Conservation (phyloP, 2,113 vertebrate genomes). For the Scophthalmus maximus region DNA sequence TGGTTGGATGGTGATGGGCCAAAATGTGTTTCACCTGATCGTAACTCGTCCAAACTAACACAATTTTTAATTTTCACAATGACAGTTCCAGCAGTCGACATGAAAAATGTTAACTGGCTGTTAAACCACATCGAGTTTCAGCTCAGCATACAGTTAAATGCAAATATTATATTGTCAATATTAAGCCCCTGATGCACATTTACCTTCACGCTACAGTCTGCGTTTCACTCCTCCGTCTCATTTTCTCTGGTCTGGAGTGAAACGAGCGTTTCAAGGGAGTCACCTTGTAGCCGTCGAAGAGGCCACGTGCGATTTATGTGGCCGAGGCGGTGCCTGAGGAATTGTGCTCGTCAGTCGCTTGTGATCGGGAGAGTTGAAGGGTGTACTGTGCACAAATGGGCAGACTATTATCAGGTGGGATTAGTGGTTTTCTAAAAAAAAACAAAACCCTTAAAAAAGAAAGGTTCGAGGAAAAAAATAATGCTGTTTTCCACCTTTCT, state of each 20-base stretch:
- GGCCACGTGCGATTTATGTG: not conserved
- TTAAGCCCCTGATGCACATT: not conserved
- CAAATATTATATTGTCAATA: not conserved
- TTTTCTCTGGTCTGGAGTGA: not conserved
- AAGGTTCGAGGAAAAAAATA: conserved; percentile 19
- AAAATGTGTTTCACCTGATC: too few species aligned
- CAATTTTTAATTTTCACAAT: too few species aligned
- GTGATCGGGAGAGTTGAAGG: conserved; percentile 25
- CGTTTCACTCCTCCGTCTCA: too few species aligned
- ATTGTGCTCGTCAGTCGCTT: conserved; percentile 20
- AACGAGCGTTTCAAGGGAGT: not conserved
- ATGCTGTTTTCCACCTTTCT: conserved; percentile 22
- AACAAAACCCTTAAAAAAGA: too few species aligned
- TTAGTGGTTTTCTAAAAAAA: conserved; percentile 44
- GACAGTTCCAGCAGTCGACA: not conserved
- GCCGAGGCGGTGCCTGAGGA: conserved; percentile 6
- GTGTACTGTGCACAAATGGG: conserved; percentile 39
- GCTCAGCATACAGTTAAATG: not conserved
- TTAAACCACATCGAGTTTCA: too few species aligned
- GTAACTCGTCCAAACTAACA: too few species aligned
- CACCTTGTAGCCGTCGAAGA: not conserved
- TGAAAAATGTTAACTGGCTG: not conserved
- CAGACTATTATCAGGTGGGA: conserved; percentile 20
- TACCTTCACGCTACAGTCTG: not conserved
- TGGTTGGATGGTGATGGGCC: too few species aligned